These are phyloP conservation scores for Pimpla rufipes DNA, from an alignment of 2,888 invertebrate species.

Conservation along the genomic window DNA sequence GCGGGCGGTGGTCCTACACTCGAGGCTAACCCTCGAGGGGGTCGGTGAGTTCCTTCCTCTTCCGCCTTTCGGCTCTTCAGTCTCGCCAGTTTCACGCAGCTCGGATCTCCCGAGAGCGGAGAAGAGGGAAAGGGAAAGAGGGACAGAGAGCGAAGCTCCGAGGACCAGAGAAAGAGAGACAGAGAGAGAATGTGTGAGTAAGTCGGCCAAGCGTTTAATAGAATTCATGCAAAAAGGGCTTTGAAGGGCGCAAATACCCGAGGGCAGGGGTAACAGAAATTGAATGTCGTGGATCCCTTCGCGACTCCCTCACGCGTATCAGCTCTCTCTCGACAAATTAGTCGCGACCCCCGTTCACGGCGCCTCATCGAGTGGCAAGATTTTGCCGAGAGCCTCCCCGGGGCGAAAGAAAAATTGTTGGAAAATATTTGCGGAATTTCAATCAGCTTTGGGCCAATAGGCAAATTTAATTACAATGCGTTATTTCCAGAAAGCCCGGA, in stretches of 20 bases:
- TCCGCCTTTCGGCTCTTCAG: constrained; percentile 4
- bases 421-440: constrained; percentile 5
- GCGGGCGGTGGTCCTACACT: constrained; percentile 4
- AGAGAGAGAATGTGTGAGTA: constrained; percentile 31
- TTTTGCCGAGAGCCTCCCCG: neutral
- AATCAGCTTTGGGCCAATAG: neutral
- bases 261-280: constrained; percentile 57
- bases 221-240: constrained; percentile 67
- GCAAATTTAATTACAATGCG: constrained; percentile 46
- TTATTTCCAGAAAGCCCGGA: constrained; percentile 3
- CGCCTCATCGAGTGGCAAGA: neutral
- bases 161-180: constrained; percentile 20
- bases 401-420: neutral
- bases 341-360: neutral
- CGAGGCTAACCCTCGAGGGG: constrained; percentile 33
- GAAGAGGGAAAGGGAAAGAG: neutral
- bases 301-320: constrained; percentile 37
- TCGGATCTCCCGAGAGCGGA: neutral
- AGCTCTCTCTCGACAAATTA: constrained; percentile 39
- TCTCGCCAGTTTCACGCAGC: constrained; percentile 21
- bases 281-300: constrained; percentile 63
- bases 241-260: constrained; percentile 52
- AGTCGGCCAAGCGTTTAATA: constrained; percentile 67
- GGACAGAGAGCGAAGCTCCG: constrained; percentile 34
- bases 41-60: constrained; percentile 30